Base-by-base conservation (phyloP, 2,888 invertebrate species). In the Zhuqinia jingwanae region DNA sequence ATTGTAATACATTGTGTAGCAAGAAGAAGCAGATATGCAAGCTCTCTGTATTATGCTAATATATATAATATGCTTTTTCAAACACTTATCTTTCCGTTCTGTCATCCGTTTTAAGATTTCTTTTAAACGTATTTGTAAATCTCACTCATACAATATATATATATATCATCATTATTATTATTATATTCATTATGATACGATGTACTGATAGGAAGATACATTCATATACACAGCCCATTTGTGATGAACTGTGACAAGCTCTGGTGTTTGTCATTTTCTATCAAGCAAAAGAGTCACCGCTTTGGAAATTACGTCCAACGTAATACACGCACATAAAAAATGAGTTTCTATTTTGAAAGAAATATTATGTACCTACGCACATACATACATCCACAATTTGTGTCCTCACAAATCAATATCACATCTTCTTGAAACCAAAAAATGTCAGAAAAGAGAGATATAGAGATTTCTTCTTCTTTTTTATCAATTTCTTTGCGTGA, bases 401-500 rank as follows among this genome's bases (percentile, higher is more conserved):
- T 47, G 11, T 56, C 56, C 56, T 56, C 20, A 17, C 20, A 56
- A 56, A 56, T 20, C n/a, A 20, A n/a, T 56, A 56, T 47, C n/a
- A 56, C 56, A n/a, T n/a, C 27, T 25, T n/a, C 22, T 8, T 20
- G 45, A 68, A 13, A 70, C 8, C 70, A 47, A 42, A 70, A 45
- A 73, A 17, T 47, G 73, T 15, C 56, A 30, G 58, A 76, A 58
- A 76, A n/a, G 58, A 58, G n/a, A n/a, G n/a, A n/a, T n/a, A n/a
- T n/a, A n/a, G n/a, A n/a, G n/a, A n/a, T n/a, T n/a, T n/a, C n/a
- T n/a, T n/a, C n/a, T n/a, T n/a, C n/a, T 25, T 63, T 78, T 78
- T 85, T 75, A 75, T 73, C 73, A 79, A 42, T 30, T 58, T 56
- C 22, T 30, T 63, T 60, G 85, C 75, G 85, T 85, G 85, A 85